Evolutionary conservation across 1,140 invertebrate species (phyloP).

Genomic region (Coenobita brevimanus): DNA sequence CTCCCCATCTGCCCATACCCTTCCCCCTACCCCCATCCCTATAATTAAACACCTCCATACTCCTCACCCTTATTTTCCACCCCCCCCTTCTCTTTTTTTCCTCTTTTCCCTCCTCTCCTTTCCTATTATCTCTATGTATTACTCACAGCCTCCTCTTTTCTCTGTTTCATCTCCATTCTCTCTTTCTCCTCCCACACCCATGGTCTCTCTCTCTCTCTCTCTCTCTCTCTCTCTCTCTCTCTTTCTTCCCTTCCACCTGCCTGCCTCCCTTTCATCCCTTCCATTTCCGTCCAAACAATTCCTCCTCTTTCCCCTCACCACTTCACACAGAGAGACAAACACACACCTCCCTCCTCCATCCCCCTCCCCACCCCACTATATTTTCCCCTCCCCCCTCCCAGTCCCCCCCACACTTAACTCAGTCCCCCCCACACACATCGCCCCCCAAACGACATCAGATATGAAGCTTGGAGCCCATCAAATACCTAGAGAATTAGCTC

Average conservation of each 20-base stretch:
- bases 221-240: not conserved
- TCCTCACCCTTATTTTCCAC: not conserved
- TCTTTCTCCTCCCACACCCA: not conserved
- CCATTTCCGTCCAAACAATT: not conserved
- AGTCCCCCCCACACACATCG: too few relatives aligned
- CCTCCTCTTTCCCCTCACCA: too few relatives aligned
- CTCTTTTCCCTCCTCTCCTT: not conserved
- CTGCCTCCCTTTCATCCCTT: not conserved
- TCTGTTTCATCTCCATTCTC: not conserved
- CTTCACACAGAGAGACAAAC: not conserved
- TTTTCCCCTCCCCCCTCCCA: not conserved
- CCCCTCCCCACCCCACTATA: not conserved
- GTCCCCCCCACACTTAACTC: too few relatives aligned
- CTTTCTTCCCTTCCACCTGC: too few relatives aligned
- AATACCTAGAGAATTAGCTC: too few relatives aligned
- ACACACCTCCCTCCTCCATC: not conserved
- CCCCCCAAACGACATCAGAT: too few relatives aligned
- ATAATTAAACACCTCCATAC: too few relatives aligned
- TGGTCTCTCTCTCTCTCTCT: not conserved
- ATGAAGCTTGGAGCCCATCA: too few relatives aligned
- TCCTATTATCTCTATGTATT: too few relatives aligned
- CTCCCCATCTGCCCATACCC: too few relatives aligned
- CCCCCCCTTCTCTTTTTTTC: not conserved
- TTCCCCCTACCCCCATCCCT: too few relatives aligned
- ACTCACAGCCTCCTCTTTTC: not conserved